phyloP scores from a whole-genome alignment of 2,888 invertebrate genomes.

The Baccha elongata region DNA sequence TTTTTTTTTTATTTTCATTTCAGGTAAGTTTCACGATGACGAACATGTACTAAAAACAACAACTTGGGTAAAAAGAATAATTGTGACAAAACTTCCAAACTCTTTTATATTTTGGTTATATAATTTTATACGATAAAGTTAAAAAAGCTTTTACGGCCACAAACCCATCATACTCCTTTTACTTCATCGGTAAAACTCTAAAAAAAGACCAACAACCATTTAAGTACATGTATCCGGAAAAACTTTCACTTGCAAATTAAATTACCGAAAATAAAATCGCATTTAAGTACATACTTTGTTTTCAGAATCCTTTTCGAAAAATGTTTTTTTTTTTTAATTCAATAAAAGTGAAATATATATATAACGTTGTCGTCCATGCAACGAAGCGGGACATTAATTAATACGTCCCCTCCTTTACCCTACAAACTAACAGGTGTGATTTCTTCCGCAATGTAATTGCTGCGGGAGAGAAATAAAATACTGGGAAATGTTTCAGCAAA shows the following conservation, averaged over 20 bases:
- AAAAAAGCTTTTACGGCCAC: conserved; percentile 35
- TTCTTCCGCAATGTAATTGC: conserved; percentile 60
- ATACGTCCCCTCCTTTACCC: conserved; percentile 4
- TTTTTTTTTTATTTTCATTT: conserved; percentile 43
- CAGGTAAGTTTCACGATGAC: conserved; percentile 57
- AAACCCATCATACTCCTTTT: neutral
- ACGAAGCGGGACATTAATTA: neutral
- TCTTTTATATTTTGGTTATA: neutral
- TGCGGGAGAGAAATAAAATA: conserved; percentile 12
- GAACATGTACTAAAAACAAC: neutral
- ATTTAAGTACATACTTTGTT: conserved; percentile 64
- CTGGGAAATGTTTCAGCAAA: neutral
- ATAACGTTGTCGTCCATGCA: conserved; percentile 24
- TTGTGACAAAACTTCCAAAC: neutral
- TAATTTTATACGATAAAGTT: conserved; percentile 31
- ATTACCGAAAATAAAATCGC: conserved; percentile 63
- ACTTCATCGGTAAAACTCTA: conserved; percentile 1
- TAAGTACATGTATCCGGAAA: conserved; percentile 20
- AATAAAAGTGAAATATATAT: conserved; percentile 66
- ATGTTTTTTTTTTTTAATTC: conserved; percentile 36
- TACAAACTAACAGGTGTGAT: conserved; percentile 65
- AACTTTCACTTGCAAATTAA: conserved; percentile 58
- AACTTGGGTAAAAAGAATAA: neutral
- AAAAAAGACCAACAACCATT: conserved; percentile 33
- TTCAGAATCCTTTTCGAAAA: conserved; percentile 45